Evolutionary conservation across 2,797 vertebrate genomes (phyloP).

Genomic region (Rhodeus uyekii): DNA sequence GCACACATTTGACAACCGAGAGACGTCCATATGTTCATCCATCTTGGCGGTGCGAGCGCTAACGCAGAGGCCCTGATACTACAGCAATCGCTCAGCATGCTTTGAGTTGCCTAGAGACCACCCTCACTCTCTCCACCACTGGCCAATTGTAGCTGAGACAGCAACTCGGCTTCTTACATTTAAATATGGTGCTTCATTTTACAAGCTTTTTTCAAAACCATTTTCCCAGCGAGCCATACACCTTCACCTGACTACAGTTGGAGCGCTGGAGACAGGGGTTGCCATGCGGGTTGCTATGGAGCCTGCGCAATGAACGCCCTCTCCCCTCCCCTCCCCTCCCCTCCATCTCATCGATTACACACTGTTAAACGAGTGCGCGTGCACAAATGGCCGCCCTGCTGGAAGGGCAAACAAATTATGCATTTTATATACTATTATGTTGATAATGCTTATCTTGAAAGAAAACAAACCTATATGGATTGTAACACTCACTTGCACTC

Average conservation of each 20-base stretch:
- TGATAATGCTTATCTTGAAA: neutral
- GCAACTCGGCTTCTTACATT: neutral
- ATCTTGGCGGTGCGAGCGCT: neutral
- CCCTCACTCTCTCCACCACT: conserved; percentile 18
- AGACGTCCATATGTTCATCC: conserved; percentile 20
- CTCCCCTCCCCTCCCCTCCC: neutral
- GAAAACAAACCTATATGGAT: neutral
- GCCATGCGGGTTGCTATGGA: conserved; percentile 50
- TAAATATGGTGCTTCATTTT: neutral
- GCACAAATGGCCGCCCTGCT: conserved; percentile 29
- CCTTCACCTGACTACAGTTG: conserved; percentile 28
- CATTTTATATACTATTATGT: neutral
- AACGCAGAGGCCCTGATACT: conserved; percentile 7
- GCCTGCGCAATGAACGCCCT: neutral
- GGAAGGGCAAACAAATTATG: conserved; percentile 21
- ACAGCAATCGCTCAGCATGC: conserved; percentile 29
- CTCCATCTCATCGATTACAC: conserved; percentile 44
- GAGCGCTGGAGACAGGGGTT: conserved; percentile 31
- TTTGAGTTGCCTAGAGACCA: conserved; percentile 42
- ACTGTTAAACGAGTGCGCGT: conserved; percentile 18
- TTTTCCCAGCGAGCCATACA: neutral
- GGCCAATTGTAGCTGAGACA: conserved; percentile 27
- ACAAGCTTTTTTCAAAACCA: neutral
- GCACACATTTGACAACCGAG: neutral
- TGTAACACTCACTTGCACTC: no score